Conservation (phyloP, 2,113 vertebrate genomes). For the Bungarus multicinctus region DNA sequence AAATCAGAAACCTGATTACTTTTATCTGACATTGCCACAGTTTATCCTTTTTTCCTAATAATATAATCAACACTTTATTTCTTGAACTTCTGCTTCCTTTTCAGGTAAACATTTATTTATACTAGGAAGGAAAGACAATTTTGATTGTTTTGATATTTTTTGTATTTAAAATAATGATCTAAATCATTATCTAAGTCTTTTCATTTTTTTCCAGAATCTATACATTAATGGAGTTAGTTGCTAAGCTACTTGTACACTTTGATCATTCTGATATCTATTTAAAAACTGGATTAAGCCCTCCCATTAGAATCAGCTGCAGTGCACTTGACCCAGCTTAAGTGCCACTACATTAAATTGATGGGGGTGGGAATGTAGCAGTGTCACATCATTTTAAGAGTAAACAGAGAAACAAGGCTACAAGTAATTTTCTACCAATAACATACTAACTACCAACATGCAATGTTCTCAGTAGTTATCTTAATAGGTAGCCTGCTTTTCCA, state of each 20-base stretch:
- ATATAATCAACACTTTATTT: neutral
- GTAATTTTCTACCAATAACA: neutral
- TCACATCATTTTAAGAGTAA: conserved; percentile 33
- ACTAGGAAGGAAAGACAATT: neutral
- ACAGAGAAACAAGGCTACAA: conserved; percentile 2
- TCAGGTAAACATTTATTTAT: neutral
- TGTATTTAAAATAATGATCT: conserved; percentile 37
- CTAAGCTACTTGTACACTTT: conserved; percentile 50
- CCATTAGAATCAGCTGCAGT: conserved; percentile 58
- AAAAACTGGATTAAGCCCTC: conserved; percentile 61
- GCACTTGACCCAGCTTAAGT: conserved; percentile 44
- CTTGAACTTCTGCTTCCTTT: neutral
- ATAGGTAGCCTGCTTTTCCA: neutral
- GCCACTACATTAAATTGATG: conserved; percentile 50
- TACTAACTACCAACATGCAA: neutral
- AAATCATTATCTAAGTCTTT: conserved; percentile 43
- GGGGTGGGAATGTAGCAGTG: conserved; percentile 29
- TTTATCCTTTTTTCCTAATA: neutral
- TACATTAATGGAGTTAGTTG: conserved; percentile 63
- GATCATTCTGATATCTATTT: conserved; percentile 59
- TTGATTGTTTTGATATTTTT: conserved; percentile 9
- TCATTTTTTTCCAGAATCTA: conserved; percentile 57
- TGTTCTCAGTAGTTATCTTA: neutral
- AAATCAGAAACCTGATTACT: neutral
- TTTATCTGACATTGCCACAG: neutral